A percentile compares a stretch with the other conserved stretches of the same genome.
Conservation (phyloP, 2,113 vertebrate species). For the Tinamus guttatus region DNA sequence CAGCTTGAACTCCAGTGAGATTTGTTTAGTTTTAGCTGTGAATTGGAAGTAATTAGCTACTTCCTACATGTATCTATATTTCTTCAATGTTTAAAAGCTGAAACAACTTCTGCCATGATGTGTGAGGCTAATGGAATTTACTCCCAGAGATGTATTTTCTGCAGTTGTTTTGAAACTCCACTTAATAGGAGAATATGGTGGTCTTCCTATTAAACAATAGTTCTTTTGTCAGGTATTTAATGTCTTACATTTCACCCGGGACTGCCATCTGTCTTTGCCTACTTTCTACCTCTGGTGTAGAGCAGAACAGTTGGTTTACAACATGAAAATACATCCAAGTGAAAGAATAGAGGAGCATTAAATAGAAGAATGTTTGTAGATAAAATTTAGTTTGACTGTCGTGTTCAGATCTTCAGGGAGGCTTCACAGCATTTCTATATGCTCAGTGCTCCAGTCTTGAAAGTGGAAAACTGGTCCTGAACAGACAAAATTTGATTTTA, state of each 20-base stretch:
- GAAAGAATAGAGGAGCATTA: neutral
- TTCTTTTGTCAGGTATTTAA: neutral
- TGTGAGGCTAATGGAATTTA: neutral
- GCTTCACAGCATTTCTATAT: neutral
- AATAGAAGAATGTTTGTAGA: neutral
- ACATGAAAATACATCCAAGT: neutral
- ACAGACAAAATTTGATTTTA: fast-evolving
- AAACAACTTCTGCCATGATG: neutral
- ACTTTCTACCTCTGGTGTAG: neutral
- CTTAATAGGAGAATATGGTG: neutral
- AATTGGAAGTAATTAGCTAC: neutral
- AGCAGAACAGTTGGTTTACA: fast-evolving
- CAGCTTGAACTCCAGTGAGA: neutral
- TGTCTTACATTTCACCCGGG: neutral
- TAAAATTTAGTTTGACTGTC: neutral
- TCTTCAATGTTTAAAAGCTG: conserved; percentile 19
- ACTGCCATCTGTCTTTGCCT: neutral
- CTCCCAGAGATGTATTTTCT: neutral
- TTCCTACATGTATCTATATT: neutral
- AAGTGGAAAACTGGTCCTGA: neutral
- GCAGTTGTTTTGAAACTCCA: neutral
- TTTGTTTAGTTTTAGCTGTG: neutral
- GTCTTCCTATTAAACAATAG: neutral
- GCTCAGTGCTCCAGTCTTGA: neutral
- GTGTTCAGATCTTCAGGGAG: neutral